Evolutionary conservation across 2,888 invertebrate genomes (phyloP).

Genomic region (Sialis fuliginosa): DNA sequence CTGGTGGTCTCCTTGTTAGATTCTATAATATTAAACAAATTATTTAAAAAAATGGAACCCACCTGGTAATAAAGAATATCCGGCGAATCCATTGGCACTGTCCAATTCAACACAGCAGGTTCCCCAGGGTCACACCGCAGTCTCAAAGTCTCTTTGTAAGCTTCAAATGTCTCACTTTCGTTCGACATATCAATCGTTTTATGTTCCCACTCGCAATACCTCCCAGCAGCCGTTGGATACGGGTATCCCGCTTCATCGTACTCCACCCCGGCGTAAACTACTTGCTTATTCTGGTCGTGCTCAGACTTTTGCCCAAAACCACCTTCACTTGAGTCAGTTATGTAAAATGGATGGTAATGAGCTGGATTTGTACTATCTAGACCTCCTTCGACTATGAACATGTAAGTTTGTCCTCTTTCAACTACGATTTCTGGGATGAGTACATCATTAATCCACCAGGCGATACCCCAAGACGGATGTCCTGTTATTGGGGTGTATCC

Average conservation of each 20-base stretch:
- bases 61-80: constrained; percentile 82
- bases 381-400: constrained; percentile 73
- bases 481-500: constrained; percentile 72
- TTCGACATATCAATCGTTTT: constrained; percentile 56
- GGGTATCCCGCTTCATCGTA: constrained; percentile 61
- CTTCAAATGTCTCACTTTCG: constrained; percentile 55
- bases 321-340: constrained; percentile 71
- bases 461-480: constrained; percentile 72
- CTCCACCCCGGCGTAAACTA: constrained; percentile 64
- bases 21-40: background rate
- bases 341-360: constrained; percentile 81
- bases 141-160: constrained; percentile 56
- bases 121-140: constrained; percentile 61
- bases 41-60: constrained; percentile 10
- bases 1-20: no score
- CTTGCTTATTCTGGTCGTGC: constrained; percentile 48
- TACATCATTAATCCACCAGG: constrained; percentile 83
- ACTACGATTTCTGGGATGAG: constrained; percentile 80
- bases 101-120: constrained; percentile 66
- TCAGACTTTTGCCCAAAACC: constrained; percentile 67
- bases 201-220: constrained; percentile 78
- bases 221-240: constrained; percentile 64
- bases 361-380: constrained; percentile 64
- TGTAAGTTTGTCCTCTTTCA: constrained; percentile 71
- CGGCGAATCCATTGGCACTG: constrained; percentile 68